Conservation (phyloP, 2,113 vertebrate species). For the Jacana jacana region DNA sequence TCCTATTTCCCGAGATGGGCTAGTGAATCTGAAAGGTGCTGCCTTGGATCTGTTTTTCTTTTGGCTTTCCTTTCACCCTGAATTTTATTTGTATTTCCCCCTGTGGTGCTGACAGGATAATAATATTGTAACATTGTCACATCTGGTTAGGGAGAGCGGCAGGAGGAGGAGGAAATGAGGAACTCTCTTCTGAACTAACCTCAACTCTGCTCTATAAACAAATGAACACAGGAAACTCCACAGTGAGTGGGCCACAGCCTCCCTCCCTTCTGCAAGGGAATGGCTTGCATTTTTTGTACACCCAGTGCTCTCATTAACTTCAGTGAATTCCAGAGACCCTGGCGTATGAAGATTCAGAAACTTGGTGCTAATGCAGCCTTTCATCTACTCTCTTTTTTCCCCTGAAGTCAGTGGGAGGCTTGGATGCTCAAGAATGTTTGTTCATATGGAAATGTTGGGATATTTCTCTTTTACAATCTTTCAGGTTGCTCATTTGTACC, state of each 20-base stretch:
- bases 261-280: neutral
- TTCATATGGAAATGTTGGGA: neutral
- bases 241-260: neutral
- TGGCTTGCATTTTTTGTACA: neutral
- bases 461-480: neutral
- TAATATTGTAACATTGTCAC: constrained; percentile 49
- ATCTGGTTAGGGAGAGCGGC: constrained; percentile 38
- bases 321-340: neutral
- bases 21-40: constrained; percentile 6
- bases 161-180: constrained; percentile 2
- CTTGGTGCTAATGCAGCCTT: neutral
- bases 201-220: constrained; percentile 26
- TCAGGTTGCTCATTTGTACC: neutral
- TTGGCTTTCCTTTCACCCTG: neutral
- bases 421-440: neutral
- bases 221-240: neutral
- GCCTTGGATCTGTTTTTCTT: constrained; percentile 27
- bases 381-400: neutral
- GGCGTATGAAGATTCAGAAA: neutral
- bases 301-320: neutral
- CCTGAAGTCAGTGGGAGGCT: neutral
- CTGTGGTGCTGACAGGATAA: constrained; percentile 21
- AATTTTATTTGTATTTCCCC: constrained; percentile 42
- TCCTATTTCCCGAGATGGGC: neutral
- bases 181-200: constrained; percentile 33